These are phyloP conservation scores for Salticus scenicus DNA, from an alignment of 2,888 invertebrate genomes.

Conservation along the genomic window DNA sequence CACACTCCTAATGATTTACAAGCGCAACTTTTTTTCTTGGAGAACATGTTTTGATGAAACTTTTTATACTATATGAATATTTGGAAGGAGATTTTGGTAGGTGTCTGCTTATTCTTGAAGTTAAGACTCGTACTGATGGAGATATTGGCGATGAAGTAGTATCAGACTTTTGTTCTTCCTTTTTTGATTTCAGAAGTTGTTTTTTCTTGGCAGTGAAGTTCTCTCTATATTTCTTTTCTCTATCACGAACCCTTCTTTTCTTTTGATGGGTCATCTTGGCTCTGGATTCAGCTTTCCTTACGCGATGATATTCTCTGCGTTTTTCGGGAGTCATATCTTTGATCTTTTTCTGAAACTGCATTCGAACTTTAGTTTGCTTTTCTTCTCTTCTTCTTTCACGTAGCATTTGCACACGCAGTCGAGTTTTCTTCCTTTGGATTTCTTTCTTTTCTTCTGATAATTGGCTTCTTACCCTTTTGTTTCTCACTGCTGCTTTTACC, in stretches of 20 bases:
- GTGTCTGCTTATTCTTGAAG: conserved; percentile 1
- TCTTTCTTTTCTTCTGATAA: not conserved
- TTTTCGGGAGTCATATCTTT: not conserved
- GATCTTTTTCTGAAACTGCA: not conserved
- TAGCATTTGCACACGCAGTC: not conserved
- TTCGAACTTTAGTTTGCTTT: not conserved
- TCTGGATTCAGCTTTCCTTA: too few species aligned
- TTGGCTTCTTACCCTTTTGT: not conserved
- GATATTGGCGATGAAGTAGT: not conserved
- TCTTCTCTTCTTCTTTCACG: not conserved
- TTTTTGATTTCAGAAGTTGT: not conserved
- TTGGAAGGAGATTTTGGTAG: conserved; percentile 2
- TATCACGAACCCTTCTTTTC: too few species aligned
- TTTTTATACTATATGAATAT: too few species aligned
- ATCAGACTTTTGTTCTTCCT: not conserved
- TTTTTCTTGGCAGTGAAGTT: not conserved
- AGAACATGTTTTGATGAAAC: too few species aligned
- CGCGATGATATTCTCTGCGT: too few species aligned
- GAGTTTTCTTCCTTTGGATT: not conserved
- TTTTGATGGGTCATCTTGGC: too few species aligned
- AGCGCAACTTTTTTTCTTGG: too few species aligned
- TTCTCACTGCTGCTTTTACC: too few species aligned
- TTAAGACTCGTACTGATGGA: conserved; percentile 3
- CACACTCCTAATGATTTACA: too few species aligned
- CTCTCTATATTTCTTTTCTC: not conserved